Base-by-base conservation (phyloP, 2,888 invertebrate species). In the Salpingus planirostris region DNA sequence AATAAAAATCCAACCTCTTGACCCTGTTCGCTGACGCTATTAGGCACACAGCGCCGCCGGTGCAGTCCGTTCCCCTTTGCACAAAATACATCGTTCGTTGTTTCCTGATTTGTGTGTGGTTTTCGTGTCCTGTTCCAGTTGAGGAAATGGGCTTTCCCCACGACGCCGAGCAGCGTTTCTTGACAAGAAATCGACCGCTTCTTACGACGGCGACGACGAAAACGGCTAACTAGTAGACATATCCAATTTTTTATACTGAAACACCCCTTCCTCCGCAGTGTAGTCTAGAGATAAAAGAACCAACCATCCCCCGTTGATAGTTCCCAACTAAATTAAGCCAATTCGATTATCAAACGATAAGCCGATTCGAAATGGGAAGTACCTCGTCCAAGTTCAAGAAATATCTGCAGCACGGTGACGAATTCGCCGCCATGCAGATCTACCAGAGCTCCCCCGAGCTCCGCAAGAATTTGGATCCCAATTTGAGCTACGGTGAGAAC, bases 311-410 rank as follows among this genome's bases (percentile, higher is more conserved):
- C n/a, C n/a, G n/a, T n/a, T n/a, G n/a, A n/a, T n/a, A n/a, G n/a
- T n/a, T n/a, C n/a, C n/a, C n/a, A n/a, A n/a, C n/a, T n/a, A n/a
- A n/a, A n/a, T n/a, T n/a, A n/a, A n/a, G n/a, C n/a, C n/a, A n/a
- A n/a, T n/a, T n/a, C n/a, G n/a, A n/a, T n/a, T n/a, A n/a, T n/a
- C n/a, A n/a, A n/a, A n/a, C n/a, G n/a, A n/a, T n/a, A n/a, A n/a
- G n/a, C n/a, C 5, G 18, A 18, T n/a, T 13, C 28, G 59, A 41
- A 39, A 80, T 80, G 80, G 80, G 80, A 41, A 78, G 75, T 57
- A 68, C 76, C 25, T 76, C 76, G 21, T 76, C 77, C 15, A 80
- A 80, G 59, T 78, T 80, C 56, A 74, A 77, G 46, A 78, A 78
- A 51, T 74, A 78, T 57, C 66, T 80, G 29, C 75, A 76, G 55